Evolutionary conservation across 2,113 vertebrate species (phyloP), one percentile per base, ranked within the genome.

Genomic region (Xerus inauris): DNA sequence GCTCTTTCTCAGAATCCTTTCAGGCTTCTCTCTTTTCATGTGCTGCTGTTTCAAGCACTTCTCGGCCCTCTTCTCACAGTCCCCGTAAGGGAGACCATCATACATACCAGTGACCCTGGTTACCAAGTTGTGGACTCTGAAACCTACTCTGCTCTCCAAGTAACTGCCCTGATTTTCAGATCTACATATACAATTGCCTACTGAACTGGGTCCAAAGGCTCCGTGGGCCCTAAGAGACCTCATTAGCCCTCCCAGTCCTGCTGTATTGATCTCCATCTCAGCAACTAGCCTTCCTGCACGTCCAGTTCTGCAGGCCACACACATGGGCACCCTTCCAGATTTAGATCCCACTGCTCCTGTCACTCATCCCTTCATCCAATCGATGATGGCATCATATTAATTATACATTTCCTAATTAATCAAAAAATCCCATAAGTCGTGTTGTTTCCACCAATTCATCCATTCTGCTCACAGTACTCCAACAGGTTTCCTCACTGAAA

Each of bases 201-300:
- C 13, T 54, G 40, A 30, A 57, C 14, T 76, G 57, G 19, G 85
- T 2, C 8, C 28, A 9, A 4, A 51, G 51, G 30, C 45, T 75
- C 32, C 6, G 16, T 13, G 9, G 45, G 11, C 20, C 20, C 64
- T 42, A 1, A 3, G 0, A 38, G 72, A 59, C 26, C 30, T 73
- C 12, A 5, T 24, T 8, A 8, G 9, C 28, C 35, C 35, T 64
- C 28, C 10, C 14, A 6, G 19, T 32, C 14, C 45, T 62, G 4
- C 20, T 26, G 32, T 17, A 6, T 38, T 28, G 0, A 13, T 75
- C 67, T 67, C 20, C 54, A 17, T 42, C 22, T 73, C 42, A 67
- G 16, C 9, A 22, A 57, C 38, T 28, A 7, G 2, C 40, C 8
- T 4, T 19, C 1, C 32, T 35, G 7, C 1, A 14, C 19, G 5